phyloP scores from a whole-genome alignment of 2,888 invertebrate genomes.

The Acanthosepion esculentum region DNA sequence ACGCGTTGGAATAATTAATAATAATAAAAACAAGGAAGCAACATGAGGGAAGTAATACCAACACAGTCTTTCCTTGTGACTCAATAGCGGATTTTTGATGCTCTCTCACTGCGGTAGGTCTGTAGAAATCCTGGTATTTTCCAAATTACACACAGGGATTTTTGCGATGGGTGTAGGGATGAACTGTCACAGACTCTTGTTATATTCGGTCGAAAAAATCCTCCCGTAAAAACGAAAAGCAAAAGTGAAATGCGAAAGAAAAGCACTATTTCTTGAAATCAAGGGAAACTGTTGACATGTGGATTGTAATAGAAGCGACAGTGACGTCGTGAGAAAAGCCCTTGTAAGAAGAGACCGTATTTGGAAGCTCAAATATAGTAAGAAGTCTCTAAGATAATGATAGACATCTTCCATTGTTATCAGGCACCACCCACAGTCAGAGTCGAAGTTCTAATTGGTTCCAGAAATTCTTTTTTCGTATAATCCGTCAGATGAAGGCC shows the following conservation, averaged over 20 bases:
- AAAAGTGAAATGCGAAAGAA: neutral
- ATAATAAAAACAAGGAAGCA: no score
- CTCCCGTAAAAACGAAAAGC: neutral
- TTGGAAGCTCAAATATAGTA: neutral
- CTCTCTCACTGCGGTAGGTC: neutral
- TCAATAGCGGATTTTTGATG: neutral
- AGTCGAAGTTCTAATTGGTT: neutral
- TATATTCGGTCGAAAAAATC: neutral
- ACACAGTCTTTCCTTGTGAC: neutral
- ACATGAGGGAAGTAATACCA: neutral
- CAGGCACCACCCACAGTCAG: slow-evolving; percentile 33
- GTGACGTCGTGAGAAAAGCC: neutral
- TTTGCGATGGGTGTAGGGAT: neutral
- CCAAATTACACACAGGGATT: neutral
- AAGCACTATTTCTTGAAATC: neutral
- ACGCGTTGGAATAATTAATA: no score
- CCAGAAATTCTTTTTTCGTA: neutral
- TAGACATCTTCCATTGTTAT: slow-evolving; percentile 21
- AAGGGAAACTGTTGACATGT: slow-evolving; percentile 13
- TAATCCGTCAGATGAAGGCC: neutral
- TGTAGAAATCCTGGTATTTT: neutral
- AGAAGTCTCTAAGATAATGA: slow-evolving; percentile 11
- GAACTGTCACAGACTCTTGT: neutral
- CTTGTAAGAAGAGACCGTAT: neutral
- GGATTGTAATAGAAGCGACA: neutral